Conservation (phyloP, 2,113 vertebrate genomes). For the Sinocyclocheilus maitianheensis region DNA sequence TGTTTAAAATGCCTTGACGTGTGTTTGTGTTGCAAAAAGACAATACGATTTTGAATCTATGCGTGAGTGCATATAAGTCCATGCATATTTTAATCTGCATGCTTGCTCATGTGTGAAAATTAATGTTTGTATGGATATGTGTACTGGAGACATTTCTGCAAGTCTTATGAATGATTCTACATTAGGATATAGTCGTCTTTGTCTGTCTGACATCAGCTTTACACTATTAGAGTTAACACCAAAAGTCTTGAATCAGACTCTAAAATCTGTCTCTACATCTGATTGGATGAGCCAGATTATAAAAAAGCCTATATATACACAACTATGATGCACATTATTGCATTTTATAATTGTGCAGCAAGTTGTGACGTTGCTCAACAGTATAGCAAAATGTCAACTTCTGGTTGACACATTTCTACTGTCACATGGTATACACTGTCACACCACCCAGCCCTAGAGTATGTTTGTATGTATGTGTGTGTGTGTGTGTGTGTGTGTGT, state of each 20-base stretch:
- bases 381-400: not conserved
- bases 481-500: not conserved
- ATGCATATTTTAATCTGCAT: not conserved
- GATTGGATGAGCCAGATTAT: not conserved
- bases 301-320: not conserved
- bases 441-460: not conserved
- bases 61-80: not conserved
- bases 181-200: not conserved
- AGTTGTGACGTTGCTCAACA: slow-evolving; percentile 10
- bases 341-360: not conserved
- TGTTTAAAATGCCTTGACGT: not conserved
- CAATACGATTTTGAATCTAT: not conserved
- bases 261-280: not conserved
- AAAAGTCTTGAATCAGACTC: not conserved
- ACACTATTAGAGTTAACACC: not conserved
- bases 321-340: not conserved
- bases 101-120: not conserved
- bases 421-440: not conserved
- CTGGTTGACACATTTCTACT: no score
- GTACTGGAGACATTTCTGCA: no score
- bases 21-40: slow-evolving; percentile 11
- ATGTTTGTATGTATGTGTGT: not conserved
- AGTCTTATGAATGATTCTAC: not conserved
- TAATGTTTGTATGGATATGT: not conserved
- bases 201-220: no score